Percentiles rank a stretch among this genome's conserved stretches.
phyloP scores from a whole-genome alignment of 2,797 vertebrate genomes.

The Pseudochaenichthys georgianus region DNA sequence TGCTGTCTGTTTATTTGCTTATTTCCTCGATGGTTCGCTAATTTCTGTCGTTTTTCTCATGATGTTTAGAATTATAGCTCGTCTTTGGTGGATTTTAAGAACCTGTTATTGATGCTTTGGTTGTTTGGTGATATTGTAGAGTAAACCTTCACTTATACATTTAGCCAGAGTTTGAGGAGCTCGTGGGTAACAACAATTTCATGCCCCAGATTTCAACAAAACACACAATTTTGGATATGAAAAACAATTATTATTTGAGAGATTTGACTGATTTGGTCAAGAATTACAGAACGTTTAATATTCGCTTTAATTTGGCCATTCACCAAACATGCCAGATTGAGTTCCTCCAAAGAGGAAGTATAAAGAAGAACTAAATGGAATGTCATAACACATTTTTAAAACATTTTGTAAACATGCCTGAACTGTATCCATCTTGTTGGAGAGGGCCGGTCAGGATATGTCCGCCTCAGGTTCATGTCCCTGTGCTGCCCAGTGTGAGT shows the following conservation, averaged over 20 bases:
- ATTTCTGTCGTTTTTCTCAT: constrained; percentile 41
- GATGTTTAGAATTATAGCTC: constrained; percentile 47
- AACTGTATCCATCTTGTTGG: constrained; percentile 41
- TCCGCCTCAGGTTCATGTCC: constrained; percentile 47
- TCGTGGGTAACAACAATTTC: constrained; percentile 37
- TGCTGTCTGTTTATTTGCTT: constrained; percentile 72
- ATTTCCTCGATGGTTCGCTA: constrained; percentile 63
- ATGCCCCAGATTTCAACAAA: constrained; percentile 37
- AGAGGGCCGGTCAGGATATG: constrained; percentile 50
- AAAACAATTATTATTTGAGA: constrained; percentile 24
- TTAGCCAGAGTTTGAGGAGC: constrained; percentile 44
- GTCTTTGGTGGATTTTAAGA: constrained; percentile 51
- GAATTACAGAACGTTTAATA: constrained; percentile 24
- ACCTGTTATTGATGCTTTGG: constrained; percentile 51
- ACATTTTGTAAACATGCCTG: constrained; percentile 6
- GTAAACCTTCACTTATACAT: constrained; percentile 31
- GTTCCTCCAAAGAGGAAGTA: too few species aligned
- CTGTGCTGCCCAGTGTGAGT: constrained; percentile 61
- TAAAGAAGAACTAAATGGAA: too few species aligned
- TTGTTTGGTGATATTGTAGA: constrained; percentile 18
- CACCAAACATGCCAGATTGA: neutral
- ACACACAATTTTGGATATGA: constrained; percentile 2
- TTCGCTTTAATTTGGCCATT: constrained; percentile 10
- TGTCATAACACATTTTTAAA: neutral
- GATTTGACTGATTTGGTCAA: constrained; percentile 29